These are phyloP conservation scores for Entomobrya multifasciata DNA, from an alignment of 2,888 invertebrate species.

Conservation along the genomic window DNA sequence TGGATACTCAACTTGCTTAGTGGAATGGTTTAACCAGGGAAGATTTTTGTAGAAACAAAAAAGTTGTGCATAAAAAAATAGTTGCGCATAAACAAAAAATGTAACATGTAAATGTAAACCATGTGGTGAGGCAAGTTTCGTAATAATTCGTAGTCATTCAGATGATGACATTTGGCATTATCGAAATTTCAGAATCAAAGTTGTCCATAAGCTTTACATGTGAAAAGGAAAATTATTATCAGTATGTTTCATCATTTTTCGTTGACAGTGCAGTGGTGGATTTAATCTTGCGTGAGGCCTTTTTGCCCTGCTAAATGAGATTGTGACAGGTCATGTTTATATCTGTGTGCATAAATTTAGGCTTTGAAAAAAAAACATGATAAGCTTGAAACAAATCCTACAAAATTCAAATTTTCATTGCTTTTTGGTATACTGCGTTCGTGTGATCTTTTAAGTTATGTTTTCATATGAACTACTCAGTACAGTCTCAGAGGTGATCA, in stretches of 20 bases:
- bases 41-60: no score
- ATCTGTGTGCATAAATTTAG: no score
- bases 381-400: no score
- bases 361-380: no score
- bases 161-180: background rate
- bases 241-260: no score
- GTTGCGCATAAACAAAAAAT: slow-evolving; percentile 13
- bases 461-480: no score
- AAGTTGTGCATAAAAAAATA: background rate
- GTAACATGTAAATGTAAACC: background rate
- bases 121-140: background rate
- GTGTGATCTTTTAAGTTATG: no score
- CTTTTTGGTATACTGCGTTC: no score
- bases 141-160: background rate
- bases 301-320: background rate
- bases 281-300: background rate
- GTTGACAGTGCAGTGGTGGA: no score
- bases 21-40: no score
- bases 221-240: background rate
- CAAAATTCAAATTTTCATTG: no score
- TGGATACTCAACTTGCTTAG: no score
- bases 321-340: background rate
- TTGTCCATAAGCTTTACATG: background rate
- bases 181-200: background rate
- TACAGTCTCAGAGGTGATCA: slow-evolving; percentile 9